Conservation (phyloP, 1,140 invertebrate species). For the Drosophila baimaii region DNA sequence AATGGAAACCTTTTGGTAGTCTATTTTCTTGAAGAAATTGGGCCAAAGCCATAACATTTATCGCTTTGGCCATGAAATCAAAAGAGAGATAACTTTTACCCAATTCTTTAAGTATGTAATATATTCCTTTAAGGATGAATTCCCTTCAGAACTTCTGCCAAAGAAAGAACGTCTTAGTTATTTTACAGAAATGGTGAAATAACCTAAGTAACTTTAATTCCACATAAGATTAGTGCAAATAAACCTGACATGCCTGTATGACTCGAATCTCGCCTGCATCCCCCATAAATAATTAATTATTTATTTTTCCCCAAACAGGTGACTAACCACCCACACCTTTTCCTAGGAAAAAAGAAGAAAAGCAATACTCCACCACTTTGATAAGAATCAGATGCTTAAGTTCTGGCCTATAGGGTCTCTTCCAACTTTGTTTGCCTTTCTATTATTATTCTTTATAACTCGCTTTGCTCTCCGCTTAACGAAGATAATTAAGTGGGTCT, state of each 20-base stretch:
- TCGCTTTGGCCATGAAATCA: not conserved
- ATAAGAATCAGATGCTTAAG: conserved; percentile 44
- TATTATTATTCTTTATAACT: conserved; percentile 39
- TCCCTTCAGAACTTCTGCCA: not conserved
- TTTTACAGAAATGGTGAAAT: not conserved
- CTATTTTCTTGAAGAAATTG: not conserved
- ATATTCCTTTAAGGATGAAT: too few relatives aligned
- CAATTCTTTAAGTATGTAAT: too few relatives aligned
- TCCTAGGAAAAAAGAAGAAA: conserved; percentile 11
- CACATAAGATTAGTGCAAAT: not conserved
- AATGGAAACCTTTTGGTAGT: conserved; percentile 23
- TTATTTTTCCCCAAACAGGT: conserved; percentile 13
- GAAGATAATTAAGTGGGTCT: conserved; percentile 73
- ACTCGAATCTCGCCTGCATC: not conserved
- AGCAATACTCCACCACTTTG: conserved; percentile 20
- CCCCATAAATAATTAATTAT: not conserved
- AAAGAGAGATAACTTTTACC: not conserved
- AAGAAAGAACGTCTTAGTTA: not conserved
- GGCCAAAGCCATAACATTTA: not conserved
- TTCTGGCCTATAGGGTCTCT: conserved; percentile 18
- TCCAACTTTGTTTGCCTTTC: conserved; percentile 52
- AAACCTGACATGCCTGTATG: not conserved
- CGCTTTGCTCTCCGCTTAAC: conserved; percentile 39
- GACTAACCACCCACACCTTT: conserved; percentile 31
- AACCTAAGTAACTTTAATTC: not conserved